Percentiles rank a stretch among this genome's conserved stretches.
Evolutionary conservation across 2,888 invertebrate genomes (phyloP).

Genomic region (Phaedon cochleariae): DNA sequence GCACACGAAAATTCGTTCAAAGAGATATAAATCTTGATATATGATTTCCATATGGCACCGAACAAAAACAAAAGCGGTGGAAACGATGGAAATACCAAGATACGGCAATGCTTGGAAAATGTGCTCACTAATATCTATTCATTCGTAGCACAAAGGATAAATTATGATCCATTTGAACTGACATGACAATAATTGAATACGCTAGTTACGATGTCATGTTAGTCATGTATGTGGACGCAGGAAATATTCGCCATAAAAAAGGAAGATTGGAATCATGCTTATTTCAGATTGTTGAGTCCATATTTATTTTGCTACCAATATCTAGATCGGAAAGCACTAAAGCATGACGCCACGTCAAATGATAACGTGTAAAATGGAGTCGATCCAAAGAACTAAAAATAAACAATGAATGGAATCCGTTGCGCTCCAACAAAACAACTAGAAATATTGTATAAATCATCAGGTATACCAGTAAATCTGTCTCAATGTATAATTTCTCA

Average conservation of each 20-base stretch:
- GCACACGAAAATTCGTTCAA: slow-evolving; percentile 30
- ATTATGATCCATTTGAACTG: slow-evolving; percentile 27
- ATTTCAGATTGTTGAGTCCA: neutral
- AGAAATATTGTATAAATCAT: too few species aligned
- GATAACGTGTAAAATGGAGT: neutral
- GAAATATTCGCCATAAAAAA: neutral
- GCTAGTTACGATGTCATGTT: neutral
- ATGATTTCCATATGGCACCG: slow-evolving; percentile 40
- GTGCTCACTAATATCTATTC: slow-evolving; percentile 34
- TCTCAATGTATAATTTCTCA: too few species aligned
- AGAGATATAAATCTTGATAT: slow-evolving; percentile 39
- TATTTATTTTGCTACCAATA: neutral
- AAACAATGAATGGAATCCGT: too few species aligned
- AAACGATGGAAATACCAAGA: slow-evolving; percentile 37
- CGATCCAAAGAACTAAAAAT: too few species aligned
- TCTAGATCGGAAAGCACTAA: neutral
- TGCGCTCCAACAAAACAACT: too few species aligned
- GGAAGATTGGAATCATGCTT: neutral
- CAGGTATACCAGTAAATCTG: too few species aligned
- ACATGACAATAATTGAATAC: slow-evolving; percentile 11
- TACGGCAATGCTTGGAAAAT: slow-evolving; percentile 37
- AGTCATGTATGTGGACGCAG: neutral
- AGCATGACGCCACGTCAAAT: neutral
- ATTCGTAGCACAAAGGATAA: slow-evolving; percentile 34
- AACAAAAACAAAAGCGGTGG: slow-evolving; percentile 32